Evolutionary conservation across 2,113 vertebrate genomes (phyloP).

Genomic region (Melanerpes formicivorus): DNA sequence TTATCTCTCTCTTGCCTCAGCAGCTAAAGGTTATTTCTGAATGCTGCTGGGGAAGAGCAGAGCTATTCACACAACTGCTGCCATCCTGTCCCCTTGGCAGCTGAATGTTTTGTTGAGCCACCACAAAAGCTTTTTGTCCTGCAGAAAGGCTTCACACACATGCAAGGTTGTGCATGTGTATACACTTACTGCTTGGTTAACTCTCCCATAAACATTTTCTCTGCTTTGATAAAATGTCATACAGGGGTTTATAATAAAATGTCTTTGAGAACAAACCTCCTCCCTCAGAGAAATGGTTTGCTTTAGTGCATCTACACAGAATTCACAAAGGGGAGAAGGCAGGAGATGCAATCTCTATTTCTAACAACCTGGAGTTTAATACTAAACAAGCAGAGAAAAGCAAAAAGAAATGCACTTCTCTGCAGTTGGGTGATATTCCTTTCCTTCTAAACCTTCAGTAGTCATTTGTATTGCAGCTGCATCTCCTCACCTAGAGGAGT

Average conservation of each 20-base stretch:
- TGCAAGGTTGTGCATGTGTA: neutral
- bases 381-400: neutral
- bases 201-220: neutral
- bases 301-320: neutral
- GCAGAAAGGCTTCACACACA: neutral
- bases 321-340: neutral
- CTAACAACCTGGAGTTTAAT: neutral
- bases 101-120: neutral
- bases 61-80: neutral
- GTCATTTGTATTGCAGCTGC: neutral
- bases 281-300: neutral
- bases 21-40: slow-evolving; percentile 33
- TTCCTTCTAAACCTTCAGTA: neutral
- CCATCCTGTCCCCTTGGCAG: neutral
- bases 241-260: neutral
- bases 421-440: neutral
- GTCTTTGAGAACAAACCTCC: neutral
- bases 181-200: neutral
- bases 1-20: slow-evolving; percentile 12
- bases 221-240: neutral
- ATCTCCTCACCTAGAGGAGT: neutral
- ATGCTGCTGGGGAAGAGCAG: neutral
- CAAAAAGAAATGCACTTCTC: neutral
- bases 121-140: slow-evolving; percentile 33
- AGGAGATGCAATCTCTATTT: neutral